These are phyloP conservation scores for Acleris cristana DNA, from an alignment of 2,888 invertebrate species.

Conservation along the genomic window DNA sequence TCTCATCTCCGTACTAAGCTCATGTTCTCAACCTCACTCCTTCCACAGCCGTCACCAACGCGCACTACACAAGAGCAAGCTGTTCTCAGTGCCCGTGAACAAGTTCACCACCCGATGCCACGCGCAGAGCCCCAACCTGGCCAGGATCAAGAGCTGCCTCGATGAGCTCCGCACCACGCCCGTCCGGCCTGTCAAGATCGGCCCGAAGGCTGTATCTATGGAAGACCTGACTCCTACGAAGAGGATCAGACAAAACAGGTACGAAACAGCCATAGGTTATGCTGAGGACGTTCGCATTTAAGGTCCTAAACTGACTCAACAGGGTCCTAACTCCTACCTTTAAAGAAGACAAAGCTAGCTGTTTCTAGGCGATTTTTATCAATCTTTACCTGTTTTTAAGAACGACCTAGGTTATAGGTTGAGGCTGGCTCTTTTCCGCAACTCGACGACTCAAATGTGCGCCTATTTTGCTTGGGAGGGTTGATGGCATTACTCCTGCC, in stretches of 20 bases:
- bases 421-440: too few species aligned
- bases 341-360: too few species aligned
- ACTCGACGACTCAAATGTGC: too few species aligned
- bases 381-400: too few species aligned
- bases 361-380: too few species aligned
- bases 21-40: not conserved
- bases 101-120: conserved; percentile 66
- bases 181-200: conserved; percentile 50
- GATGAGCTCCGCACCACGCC: conserved; percentile 56
- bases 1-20: too few species aligned
- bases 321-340: too few species aligned
- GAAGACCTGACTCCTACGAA: conserved; percentile 75
- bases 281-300: too few species aligned
- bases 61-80: conserved; percentile 69
- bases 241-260: conserved; percentile 58
- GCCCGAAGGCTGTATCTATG: conserved; percentile 72
- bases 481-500: too few species aligned
- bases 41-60: conserved; percentile 61
- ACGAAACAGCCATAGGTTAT: not conserved
- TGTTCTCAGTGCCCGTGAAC: conserved; percentile 71
- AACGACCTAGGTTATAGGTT: too few species aligned
- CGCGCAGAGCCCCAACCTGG: conserved; percentile 58
- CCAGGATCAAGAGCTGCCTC: conserved; percentile 66
- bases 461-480: too few species aligned
- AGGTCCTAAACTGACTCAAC: too few species aligned